Evolutionary conservation across 2,113 vertebrate species (phyloP), one percentile per base, ranked within the genome.

Genomic region (Eulemur rufifrons): DNA sequence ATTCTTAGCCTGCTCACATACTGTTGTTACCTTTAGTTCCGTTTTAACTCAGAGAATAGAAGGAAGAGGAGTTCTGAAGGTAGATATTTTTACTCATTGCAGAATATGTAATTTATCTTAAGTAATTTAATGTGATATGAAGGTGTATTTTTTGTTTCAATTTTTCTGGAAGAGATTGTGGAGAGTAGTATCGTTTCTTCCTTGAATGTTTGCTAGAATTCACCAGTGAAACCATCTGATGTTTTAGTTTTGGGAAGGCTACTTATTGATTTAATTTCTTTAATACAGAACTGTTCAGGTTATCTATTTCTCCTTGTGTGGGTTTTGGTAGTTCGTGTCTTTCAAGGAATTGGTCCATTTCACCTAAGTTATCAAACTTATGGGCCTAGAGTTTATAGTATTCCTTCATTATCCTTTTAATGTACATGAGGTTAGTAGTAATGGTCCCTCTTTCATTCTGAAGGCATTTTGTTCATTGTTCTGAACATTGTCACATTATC

Each of bases 181-280:
- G 59, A 86, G 47, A 86, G 50, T 63, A 8, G 2, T 83, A 66
- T 64, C 47, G 63, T 94, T 82, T 86, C 42, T 94, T 91, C 37
- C 47, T 92, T 90, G 83, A 95, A 29, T 93, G 52, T 88, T 76
- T 47, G n/a, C 32, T 92, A 64, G 73, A 86, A 69, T 71, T 97
- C 21, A 68, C 68, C 73, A 86, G 37, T 63, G 34, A 77, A 74
- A 74, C 45, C 34, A 25, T 71, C 18, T 94, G n/a, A 88, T 88
- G 20, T 8, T 89, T 93, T 81, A 29, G 20, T 85, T 47, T 73
- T 83, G 64, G 77, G n/a, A 69, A 84, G 23, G 34, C 80, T 91
- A 14, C 64, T 86, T 73, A 74, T 18, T 34, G 52, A 34, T 54
- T 89, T 17, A 52, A 1, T 73, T 91, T 94, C 81, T 91, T 71